Evolutionary conservation across 2,888 invertebrate genomes (phyloP).

Genomic region (Tenthredo distinguenda): DNA sequence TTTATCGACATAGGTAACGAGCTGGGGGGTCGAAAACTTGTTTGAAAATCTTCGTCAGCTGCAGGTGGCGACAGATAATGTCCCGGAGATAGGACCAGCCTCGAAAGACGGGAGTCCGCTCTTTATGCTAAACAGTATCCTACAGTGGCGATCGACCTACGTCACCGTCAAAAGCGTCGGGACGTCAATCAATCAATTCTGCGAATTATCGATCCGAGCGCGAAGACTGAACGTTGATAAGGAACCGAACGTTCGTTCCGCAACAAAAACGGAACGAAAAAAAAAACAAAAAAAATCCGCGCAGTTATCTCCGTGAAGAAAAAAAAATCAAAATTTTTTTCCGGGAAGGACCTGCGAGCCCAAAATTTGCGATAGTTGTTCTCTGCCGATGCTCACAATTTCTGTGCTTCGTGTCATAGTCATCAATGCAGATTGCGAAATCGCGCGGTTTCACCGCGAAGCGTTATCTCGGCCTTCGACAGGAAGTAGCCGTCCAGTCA

Average conservation of each 20-base stretch:
- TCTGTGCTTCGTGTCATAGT: not conserved
- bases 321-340: not conserved
- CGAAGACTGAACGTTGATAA: not conserved
- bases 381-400: not conserved
- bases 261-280: not conserved
- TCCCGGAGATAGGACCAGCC: not conserved
- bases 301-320: not conserved
- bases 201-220: conserved; percentile 18
- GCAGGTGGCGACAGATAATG: conserved; percentile 26
- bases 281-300: not conserved
- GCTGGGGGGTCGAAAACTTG: not conserved
- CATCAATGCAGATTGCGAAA: not conserved
- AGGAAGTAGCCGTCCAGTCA: conserved; percentile 16
- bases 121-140: conserved; percentile 40
- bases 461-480: not conserved
- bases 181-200: conserved; percentile 42
- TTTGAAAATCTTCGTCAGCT: conserved; percentile 18
- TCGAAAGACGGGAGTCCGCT: not conserved
- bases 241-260: not conserved
- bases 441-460: conserved; percentile 5
- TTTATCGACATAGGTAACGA: conserved; percentile 4
- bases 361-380: not conserved
- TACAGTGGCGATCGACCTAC: not conserved
- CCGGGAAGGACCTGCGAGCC: not conserved
- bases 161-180: conserved; percentile 30